Evolutionary conservation across 2,113 vertebrate species (phyloP), one percentile per base, ranked within the genome.

Genomic region (Albula goreensis): DNA sequence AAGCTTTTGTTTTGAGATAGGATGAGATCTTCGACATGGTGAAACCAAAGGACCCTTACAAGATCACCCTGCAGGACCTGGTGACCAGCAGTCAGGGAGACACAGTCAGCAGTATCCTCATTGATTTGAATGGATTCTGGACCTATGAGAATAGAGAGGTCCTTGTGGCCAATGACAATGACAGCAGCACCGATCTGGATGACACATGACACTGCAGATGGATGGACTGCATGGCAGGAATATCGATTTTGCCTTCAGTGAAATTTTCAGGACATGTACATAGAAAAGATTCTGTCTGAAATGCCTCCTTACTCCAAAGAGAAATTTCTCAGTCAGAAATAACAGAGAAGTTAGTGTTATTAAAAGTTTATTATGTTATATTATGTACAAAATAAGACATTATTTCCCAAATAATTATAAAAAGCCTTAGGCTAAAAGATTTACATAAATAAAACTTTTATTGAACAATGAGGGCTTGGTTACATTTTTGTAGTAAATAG

Each of bases 11-110:
- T 74, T 81, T 60, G 88, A 90, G 88, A 52, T 82, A 99, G 98
- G 98, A 99, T 94, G 98, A 99, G 94, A 99, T 99, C 89, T 99
- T 98, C 93, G 98, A 99, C 91, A 99, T 99, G 98, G 98, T 99
- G 88, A 99, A 99, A 91, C 98, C 98, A 80, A 98, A 97, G 90
- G 97, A 99, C 92, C 98, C 98, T 78, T 97, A 95, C 87, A 98
- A 96, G 93, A 99, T 99, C 91, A 98, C 98, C 2, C 96, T 99
- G 90, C 98, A 99, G 92, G 98, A 99, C 88, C 93, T 99, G 93
- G 99, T 99, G 84, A 99, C 95, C 93, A 98, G 98, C 90, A 97
- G 97, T 82, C 98, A 99, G 94, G 98, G 98, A 6, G 98, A 99
- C 90, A 99, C 98, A 5, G 98, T 99, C 80, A 95, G 95, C 88